Conservation (phyloP, 2,797 vertebrate species). For the Staurois parvus region DNA sequence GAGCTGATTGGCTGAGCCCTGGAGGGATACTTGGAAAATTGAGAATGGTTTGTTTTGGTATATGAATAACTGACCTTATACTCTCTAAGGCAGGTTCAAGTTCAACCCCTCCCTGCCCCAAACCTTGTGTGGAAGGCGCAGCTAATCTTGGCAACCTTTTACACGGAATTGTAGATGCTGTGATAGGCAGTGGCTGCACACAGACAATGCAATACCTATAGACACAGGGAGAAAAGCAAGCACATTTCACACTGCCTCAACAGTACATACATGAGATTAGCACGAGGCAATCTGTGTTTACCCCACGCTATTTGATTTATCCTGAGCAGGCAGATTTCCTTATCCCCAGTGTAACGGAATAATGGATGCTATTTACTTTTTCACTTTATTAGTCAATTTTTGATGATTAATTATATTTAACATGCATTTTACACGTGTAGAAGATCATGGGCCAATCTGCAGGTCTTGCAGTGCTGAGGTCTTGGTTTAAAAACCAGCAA, state of each 20-base stretch:
- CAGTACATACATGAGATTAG: not conserved
- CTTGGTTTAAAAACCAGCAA: not conserved
- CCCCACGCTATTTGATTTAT: not conserved
- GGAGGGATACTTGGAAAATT: slow-evolving; percentile 51
- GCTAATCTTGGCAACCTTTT: slow-evolving; percentile 27
- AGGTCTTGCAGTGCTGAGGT: not conserved
- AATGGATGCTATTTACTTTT: not conserved
- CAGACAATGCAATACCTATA: not conserved
- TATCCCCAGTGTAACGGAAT: not conserved
- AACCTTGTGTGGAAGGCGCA: not conserved
- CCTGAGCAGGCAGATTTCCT: not conserved
- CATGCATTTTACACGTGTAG: not conserved
- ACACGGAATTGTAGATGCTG: not conserved
- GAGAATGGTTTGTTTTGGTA: slow-evolving; percentile 52
- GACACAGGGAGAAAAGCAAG: not conserved
- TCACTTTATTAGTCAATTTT: not conserved
- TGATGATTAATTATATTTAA: not conserved
- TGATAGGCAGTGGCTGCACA: not conserved
- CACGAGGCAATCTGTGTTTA: not conserved
- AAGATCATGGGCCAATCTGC: too few relatives aligned
- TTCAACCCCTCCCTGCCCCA: slow-evolving; percentile 23
- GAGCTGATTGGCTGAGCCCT: slow-evolving; percentile 41
- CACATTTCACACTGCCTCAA: not conserved
- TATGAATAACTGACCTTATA: slow-evolving; percentile 59
- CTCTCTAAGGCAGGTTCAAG: slow-evolving; percentile 32